Percentiles rank a stretch among this genome's conserved stretches.
phyloP scores from a whole-genome alignment of 2,113 vertebrate genomes.

The Corythaixoides concolor region DNA sequence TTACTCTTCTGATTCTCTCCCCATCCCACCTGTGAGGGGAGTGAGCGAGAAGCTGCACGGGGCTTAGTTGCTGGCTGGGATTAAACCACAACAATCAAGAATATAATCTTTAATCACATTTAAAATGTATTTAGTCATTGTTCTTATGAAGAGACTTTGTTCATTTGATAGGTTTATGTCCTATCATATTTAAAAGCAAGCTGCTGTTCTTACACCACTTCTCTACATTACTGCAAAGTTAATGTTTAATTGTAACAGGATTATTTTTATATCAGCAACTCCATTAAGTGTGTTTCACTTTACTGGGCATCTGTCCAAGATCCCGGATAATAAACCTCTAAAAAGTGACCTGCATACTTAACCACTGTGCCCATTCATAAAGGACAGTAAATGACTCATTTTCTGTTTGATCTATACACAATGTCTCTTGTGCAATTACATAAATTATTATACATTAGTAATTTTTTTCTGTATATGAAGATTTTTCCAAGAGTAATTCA shows the following conservation, averaged over 20 bases:
- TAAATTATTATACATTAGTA: not conserved
- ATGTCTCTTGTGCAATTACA: not conserved
- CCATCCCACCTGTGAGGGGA: too few relatives aligned
- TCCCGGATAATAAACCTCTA: not conserved
- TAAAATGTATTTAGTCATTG: not conserved
- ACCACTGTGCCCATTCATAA: not conserved
- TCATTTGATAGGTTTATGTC: not conserved
- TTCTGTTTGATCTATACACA: not conserved
- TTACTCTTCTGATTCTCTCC: too few relatives aligned
- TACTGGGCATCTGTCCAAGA: not conserved
- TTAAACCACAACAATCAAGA: not conserved
- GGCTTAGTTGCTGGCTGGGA: too few relatives aligned
- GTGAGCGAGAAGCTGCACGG: too few relatives aligned
- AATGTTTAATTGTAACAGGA: conserved; percentile 2
- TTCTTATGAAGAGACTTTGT: not conserved
- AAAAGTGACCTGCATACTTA: not conserved
- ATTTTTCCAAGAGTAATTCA: not conserved
- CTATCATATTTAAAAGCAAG: not conserved
- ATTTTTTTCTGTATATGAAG: not conserved
- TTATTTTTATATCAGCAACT: conserved; percentile 8
- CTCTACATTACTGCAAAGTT: not conserved
- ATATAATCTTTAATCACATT: not conserved
- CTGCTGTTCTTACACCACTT: not conserved
- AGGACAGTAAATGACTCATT: not conserved
- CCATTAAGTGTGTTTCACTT: not conserved